Evolutionary conservation across 2,113 vertebrate species (phyloP), one percentile per base, ranked within the genome.

Genomic region (Grallaria varia): DNA sequence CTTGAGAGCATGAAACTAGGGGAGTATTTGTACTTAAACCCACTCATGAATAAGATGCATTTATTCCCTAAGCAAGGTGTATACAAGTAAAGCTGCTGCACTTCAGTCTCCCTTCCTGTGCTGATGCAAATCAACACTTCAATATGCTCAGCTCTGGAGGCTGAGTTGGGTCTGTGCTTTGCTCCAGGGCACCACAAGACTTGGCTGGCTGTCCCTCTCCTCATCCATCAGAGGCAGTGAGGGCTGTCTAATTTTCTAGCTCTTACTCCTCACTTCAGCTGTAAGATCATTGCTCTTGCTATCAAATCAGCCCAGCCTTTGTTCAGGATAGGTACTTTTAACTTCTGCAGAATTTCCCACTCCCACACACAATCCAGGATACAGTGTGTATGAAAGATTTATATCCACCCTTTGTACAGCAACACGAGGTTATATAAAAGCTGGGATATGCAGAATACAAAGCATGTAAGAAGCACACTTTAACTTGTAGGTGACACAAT

Each of bases 301-400:
- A 58, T 69, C 59, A 83, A 68, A 83, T 71, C 45, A 69, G 63
- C 17, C 6, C 78, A 85, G 68, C 42, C 81, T 88, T 76, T 83
- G 39, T 47, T 88, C 50, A 88, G 85, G 72, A 85, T 14, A 71
- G 75, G 56, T 50, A 47, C 55, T 91, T 93, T 50, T 49, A 80
- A 91, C 59, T 93, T 77, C 59, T 81, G 63, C 55, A 90, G 76
- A 67, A 87, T 87, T 87, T 92, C 93, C 81, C 69, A 82, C 84
- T 92, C 89, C 80, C 39, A 74, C 68, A 77, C 47, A 78, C 60
- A 78, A 89, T 72, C 80, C 69, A 95, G 42, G 68, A 81, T 37
- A 90, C 58, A 62, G 89, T 42, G 55, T 39, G 8, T 86, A 91
- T 88, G 47, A 94, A 95, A 97, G 78, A 95, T 93, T 95, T 83